Conservation (phyloP, 1,140 invertebrate species). For the Oryctes rhinoceros region DNA sequence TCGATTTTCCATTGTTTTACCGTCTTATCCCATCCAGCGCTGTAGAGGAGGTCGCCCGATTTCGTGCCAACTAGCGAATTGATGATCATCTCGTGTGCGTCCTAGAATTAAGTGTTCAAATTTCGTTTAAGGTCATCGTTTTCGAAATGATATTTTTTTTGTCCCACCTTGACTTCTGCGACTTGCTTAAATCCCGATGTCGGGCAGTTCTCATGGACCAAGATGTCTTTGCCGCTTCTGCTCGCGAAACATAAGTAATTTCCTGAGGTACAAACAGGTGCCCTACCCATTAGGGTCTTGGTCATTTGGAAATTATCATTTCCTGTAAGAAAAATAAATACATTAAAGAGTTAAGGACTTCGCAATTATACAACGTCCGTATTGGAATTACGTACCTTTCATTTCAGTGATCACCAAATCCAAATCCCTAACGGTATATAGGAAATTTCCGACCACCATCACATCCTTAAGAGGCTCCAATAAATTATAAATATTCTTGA, state of each 20-base stretch:
- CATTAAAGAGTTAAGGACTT: background rate
- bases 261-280: constrained; percentile 56
- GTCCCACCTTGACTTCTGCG: constrained; percentile 52
- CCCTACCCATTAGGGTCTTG: constrained; percentile 56
- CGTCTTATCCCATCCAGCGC: constrained; percentile 62
- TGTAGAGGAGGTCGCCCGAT: constrained; percentile 56
- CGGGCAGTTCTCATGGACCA: constrained; percentile 56
- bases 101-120: background rate
- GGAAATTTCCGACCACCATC: constrained; percentile 56
- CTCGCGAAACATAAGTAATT: constrained; percentile 57
- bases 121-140: background rate
- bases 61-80: constrained; percentile 56
- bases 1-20: constrained; percentile 61
- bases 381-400: background rate
- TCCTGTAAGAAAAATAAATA: background rate
- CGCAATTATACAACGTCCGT: background rate
- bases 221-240: constrained; percentile 57
- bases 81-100: constrained; percentile 62
- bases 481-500: constrained; percentile 50
- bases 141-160: background rate
- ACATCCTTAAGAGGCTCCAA: constrained; percentile 62
- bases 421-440: constrained; percentile 62
- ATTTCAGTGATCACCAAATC: constrained; percentile 61
- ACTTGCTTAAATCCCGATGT: constrained; percentile 54
- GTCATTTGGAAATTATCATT: constrained; percentile 16